Base-by-base conservation (phyloP, 2,888 invertebrate genomes). In the Synergus umbraculus region DNA sequence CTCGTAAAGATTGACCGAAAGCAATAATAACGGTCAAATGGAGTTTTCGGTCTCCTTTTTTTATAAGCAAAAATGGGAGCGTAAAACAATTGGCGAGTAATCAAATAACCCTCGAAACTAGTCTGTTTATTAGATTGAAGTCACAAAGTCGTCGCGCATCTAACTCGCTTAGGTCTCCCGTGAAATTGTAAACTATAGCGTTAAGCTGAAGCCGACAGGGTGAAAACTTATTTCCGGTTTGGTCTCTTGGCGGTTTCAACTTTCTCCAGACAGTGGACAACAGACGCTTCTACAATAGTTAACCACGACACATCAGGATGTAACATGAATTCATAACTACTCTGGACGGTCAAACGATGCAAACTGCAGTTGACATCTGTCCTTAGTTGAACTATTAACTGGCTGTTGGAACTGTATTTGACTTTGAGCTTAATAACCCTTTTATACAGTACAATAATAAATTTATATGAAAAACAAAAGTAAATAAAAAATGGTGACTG, bases 41-140 rank as follows among this genome's bases (percentile, higher is more conserved):
- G 5, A n/a, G n/a, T 54, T 54, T 54, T 18, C 0, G n/a, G n/a
- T 18, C 18, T 58, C 18, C 8, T 18, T 5, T 37, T 37, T 37
- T 37, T 4, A n/a, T 37, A 4, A 8, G 9, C 3, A 18, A 58
- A 18, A 58, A 18, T 9, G 54, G 18, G 9, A 4, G 4, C 9
- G 54, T 58, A 18, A 58, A 18, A 9, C 18, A 58, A n/a, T 9
- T 58, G 8, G 18, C n/a, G 9, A 58, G 18, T 58, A 29, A 8
- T 5, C 9, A 58, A 15, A 58, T 18, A 58, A 58, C 18, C 1
- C 54, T 58, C n/a, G n/a, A 58, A 58, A 58, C 29, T 76, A 58
- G 2, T 82, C 83, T 86, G 83, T 84, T 86, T 87, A 87, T 86
- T 86, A 85, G 81, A 87, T 86, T 87, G 85, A 86, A 85, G 81